Evolutionary conservation across 2,113 vertebrate species (phyloP).

Genomic region (Pagrus major): DNA sequence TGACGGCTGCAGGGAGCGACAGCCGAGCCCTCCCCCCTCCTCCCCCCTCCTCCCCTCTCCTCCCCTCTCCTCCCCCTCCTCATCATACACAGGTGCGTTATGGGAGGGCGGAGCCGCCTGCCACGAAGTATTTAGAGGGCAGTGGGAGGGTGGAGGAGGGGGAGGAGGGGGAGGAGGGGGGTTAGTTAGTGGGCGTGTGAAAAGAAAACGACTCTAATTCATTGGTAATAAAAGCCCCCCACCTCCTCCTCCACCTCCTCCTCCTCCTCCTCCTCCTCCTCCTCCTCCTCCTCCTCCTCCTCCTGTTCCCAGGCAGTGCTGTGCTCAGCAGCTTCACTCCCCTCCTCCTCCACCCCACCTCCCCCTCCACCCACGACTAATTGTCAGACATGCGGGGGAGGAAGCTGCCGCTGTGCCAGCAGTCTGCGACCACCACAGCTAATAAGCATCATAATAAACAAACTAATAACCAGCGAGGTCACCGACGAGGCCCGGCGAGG

Average conservation of each 20-base stretch:
- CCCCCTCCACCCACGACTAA: conserved; percentile 55
- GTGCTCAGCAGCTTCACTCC: conserved; percentile 22
- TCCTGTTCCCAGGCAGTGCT: conserved; percentile 27
- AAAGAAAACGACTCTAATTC: conserved; percentile 69
- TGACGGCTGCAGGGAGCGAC: conserved; percentile 51
- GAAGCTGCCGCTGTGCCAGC: conserved; percentile 47
- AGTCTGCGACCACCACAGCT: conserved; percentile 27
- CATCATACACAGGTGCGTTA: conserved; percentile 62
- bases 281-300: neutral
- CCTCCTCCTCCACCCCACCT: conserved; percentile 15
- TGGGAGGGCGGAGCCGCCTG: conserved; percentile 49
- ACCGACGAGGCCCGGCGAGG: too few species aligned
- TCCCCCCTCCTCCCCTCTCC: too few species aligned
- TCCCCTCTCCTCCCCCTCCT: neutral
- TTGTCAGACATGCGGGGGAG: conserved; percentile 58
- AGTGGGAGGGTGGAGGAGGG: conserved; percentile 10
- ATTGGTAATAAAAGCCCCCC: conserved; percentile 68
- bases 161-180: neutral
- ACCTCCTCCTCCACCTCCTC: neutral
- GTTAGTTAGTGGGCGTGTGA: conserved; percentile 65
- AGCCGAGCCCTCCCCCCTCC: neutral
- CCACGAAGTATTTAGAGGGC: conserved; percentile 55
- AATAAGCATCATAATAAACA: conserved; percentile 60
- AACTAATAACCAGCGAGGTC: conserved; percentile 38
- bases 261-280: neutral